Percentiles rank a stretch among this genome's conserved stretches.
These are phyloP conservation scores for Drosophila pallidifrons DNA, from an alignment of 1,140 invertebrate species.

Conservation along the genomic window DNA sequence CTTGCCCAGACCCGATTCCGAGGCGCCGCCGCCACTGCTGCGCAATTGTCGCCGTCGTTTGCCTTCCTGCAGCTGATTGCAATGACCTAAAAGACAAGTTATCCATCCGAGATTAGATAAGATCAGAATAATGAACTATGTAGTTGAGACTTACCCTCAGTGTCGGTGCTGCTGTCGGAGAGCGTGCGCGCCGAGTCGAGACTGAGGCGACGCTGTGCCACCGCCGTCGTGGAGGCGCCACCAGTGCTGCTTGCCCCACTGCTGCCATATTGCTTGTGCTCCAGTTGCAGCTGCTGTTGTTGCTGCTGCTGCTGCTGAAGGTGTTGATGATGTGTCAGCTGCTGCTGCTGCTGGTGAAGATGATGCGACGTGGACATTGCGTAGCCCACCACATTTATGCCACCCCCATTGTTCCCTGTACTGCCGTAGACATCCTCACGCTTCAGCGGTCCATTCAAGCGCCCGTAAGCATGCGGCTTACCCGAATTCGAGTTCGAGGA, in stretches of 20 bases:
- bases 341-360: conserved; percentile 21
- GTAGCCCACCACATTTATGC: conserved; percentile 37
- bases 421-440: conserved; percentile 80
- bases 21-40: conserved; percentile 84
- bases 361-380: conserved; percentile 2
- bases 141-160: conserved; percentile 83
- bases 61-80: conserved; percentile 74
- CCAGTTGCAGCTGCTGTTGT: conserved; percentile 43
- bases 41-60: conserved; percentile 75
- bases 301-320: conserved; percentile 22
- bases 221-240: conserved; percentile 59
- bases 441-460: conserved; percentile 64
- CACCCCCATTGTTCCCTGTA: conserved; percentile 36
- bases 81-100: conserved; percentile 58
- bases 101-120: too few species aligned
- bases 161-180: conserved; percentile 89
- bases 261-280: conserved; percentile 60
- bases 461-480: conserved; percentile 67
- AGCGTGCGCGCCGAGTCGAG: conserved; percentile 90
- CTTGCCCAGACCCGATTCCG: conserved; percentile 50
- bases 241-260: conserved; percentile 50
- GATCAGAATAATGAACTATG: too few species aligned
- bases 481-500: conserved; percentile 71
- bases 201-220: conserved; percentile 87
- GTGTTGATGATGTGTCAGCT: conserved; percentile 11